Evolutionary conservation across 2,113 vertebrate species (phyloP), one percentile per base, ranked within the genome.

Genomic region (Acrocephalus kingi): DNA sequence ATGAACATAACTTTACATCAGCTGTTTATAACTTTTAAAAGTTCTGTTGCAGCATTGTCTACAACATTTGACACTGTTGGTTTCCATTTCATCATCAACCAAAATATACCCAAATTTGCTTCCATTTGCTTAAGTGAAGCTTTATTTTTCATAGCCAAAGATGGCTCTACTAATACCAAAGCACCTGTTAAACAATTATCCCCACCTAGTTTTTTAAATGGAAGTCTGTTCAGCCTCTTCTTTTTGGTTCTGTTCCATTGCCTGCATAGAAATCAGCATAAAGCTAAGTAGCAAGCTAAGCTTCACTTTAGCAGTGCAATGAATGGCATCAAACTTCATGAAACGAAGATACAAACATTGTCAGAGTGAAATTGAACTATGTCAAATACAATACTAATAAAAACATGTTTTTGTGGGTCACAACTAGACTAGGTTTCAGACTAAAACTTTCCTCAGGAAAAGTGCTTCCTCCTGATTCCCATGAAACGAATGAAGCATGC

Each of bases 351-450:
- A 97, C 58, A 97, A 96, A 98, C 78, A 92, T 43, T 56, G 77
- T 96, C 93, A 96, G 9, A 39, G 96, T 90, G 94, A 97, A 98
- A 94, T 64, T 94, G 84, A 96, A 75, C 86, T 71, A 67, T 21
- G 31, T 66, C 72, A 91, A 69, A 83, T 96, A 62, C 72, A 76
- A 80, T 63, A 84, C 28, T 19, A 67, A 84, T 96, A 74, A 68
- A 61, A 91, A 19, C 76, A 95, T 37, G 78, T 5, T 58, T 95
- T 63, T 55, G 97, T 98, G 98, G 98, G 96, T 98, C 98, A 99
- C 97, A 97, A 99, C 98, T 90, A 98, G 98, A 98, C 98, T 96
- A 95, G 93, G 92, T 98, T 98, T 95, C 86, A 94, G 55, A 90
- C 86, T 87, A 95, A 96, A 90, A 56, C 84, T 69, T 90, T 98